phyloP scores from a whole-genome alignment of 2,888 invertebrate species.

The Drosophila diplacantha region DNA sequence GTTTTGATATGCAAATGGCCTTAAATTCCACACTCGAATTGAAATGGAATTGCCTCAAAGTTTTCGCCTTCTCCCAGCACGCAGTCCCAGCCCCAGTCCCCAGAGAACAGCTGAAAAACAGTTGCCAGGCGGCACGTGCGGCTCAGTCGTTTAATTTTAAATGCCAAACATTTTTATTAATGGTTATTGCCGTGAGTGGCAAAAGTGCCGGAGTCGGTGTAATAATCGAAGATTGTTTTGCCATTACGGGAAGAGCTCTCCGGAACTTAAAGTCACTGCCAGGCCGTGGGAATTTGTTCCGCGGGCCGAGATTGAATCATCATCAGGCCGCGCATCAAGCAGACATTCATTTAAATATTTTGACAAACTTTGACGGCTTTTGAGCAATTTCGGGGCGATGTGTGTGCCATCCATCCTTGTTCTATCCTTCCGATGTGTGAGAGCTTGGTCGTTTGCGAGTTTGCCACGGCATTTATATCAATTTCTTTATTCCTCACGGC shows the following conservation, averaged over 20 bases:
- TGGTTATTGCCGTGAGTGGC: slow-evolving; percentile 65
- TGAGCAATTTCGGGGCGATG: slow-evolving; percentile 53
- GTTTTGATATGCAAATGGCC: slow-evolving; percentile 69
- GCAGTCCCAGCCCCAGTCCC: not conserved
- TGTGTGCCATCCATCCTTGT: slow-evolving; percentile 29
- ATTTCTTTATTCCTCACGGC: slow-evolving; percentile 62
- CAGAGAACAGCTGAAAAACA: slow-evolving; percentile 22
- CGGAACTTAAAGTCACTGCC: slow-evolving; percentile 22
- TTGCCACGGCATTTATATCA: slow-evolving; percentile 65
- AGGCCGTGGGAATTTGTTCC: slow-evolving; percentile 1
- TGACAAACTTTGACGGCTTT: slow-evolving; percentile 62
- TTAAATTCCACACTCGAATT: slow-evolving; percentile 55
- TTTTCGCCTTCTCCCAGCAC: slow-evolving; percentile 40
- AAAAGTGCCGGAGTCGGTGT: slow-evolving; percentile 36
- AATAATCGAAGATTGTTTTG: slow-evolving; percentile 69
- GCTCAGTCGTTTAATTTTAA: slow-evolving; percentile 67
- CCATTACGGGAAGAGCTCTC: slow-evolving; percentile 31
- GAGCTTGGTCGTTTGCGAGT: slow-evolving; percentile 35
- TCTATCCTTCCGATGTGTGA: not conserved
- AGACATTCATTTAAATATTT: slow-evolving; percentile 56
- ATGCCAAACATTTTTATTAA: slow-evolving; percentile 69
- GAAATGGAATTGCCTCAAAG: slow-evolving; percentile 66
- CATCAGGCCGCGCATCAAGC: slow-evolving; percentile 24
- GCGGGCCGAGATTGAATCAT: slow-evolving; percentile 32
- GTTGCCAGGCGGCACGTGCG: slow-evolving; percentile 43